Evolutionary conservation across 2,888 invertebrate genomes (phyloP).

Genomic region (Ypsolopha scabrella): DNA sequence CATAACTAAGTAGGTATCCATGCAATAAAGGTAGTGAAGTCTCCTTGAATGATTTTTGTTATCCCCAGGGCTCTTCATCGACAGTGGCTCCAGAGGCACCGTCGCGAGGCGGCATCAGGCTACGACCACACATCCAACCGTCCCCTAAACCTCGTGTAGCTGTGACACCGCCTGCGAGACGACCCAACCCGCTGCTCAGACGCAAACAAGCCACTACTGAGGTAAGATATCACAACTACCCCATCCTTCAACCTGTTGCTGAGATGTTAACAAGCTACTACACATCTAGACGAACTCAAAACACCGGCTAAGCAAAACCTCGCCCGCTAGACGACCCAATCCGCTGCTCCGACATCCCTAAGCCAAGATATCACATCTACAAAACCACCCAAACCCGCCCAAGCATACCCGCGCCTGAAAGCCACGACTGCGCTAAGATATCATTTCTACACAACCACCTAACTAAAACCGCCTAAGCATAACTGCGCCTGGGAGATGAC

Average conservation of each 20-base stretch:
- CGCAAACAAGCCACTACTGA: conserved; percentile 31
- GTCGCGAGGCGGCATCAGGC: conserved; percentile 36
- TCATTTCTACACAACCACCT: too few species aligned
- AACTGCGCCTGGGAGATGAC: too few species aligned
- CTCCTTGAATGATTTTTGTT: too few species aligned
- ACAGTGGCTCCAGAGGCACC: conserved; percentile 40
- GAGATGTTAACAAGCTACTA: too few species aligned
- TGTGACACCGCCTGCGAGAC: conserved; percentile 57
- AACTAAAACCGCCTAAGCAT: too few species aligned
- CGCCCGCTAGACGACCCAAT: conserved; percentile 63
- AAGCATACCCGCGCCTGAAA: too few species aligned
- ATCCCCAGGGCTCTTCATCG: conserved; percentile 31
- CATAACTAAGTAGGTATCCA: too few species aligned
- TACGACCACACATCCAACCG: conserved; percentile 50
- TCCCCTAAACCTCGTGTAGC: conserved; percentile 59
- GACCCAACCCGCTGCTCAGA: conserved; percentile 68
- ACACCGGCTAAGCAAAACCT: conserved; percentile 59
- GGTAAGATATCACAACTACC: conserved; percentile 23
- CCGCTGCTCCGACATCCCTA: conserved; percentile 63
- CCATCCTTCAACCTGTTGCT: too few species aligned
- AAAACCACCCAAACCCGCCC: too few species aligned
- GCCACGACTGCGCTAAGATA: too few species aligned
- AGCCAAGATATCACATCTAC: too few species aligned
- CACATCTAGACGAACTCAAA: conserved; percentile 54
- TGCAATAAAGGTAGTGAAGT: too few species aligned